phyloP scores from a whole-genome alignment of 1,140 invertebrate species.

The Drosophila littoralis region DNA sequence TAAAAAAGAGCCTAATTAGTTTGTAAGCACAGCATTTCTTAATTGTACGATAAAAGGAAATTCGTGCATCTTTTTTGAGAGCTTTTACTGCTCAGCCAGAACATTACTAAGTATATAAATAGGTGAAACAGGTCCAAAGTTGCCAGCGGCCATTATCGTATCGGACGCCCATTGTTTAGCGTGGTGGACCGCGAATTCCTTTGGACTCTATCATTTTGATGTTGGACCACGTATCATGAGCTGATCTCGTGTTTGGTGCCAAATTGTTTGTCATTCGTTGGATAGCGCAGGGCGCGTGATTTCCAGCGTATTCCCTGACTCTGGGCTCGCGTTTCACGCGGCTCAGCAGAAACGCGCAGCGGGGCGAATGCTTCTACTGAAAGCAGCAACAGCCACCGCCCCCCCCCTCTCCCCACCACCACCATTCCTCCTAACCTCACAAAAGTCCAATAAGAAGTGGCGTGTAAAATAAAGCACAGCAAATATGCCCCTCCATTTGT shows the following conservation, averaged over 20 bases:
- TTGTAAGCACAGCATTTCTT: no score
- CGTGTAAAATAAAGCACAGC: slow-evolving; percentile 23
- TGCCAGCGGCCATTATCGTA: not conserved
- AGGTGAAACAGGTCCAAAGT: not conserved
- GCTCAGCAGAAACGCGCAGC: slow-evolving; percentile 47
- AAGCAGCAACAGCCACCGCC: slow-evolving; percentile 43
- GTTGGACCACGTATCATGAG: slow-evolving; percentile 35
- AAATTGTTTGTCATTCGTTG: slow-evolving; percentile 24
- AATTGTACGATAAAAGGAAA: no score
- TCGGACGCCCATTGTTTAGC: not conserved
- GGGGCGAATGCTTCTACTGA: slow-evolving; percentile 56
- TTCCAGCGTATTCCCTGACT: slow-evolving; percentile 30
- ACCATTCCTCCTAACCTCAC: not conserved
- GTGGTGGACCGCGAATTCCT: slow-evolving; percentile 2
- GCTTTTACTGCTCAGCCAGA: no score
- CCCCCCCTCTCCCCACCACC: no score
- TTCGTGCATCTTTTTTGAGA: no score
- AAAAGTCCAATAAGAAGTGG: slow-evolving; percentile 7
- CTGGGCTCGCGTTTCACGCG: slow-evolving; percentile 52
- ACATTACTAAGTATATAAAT: no score
- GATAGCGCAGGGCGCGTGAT: slow-evolving; percentile 57
- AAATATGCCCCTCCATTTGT: slow-evolving; percentile 28
- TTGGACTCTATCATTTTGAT: not conserved
- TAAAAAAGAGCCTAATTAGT: no score
- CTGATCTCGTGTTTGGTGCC: slow-evolving; percentile 34